Base-by-base conservation (phyloP, 2,113 vertebrate species). In the Coreoperca whiteheadi region DNA sequence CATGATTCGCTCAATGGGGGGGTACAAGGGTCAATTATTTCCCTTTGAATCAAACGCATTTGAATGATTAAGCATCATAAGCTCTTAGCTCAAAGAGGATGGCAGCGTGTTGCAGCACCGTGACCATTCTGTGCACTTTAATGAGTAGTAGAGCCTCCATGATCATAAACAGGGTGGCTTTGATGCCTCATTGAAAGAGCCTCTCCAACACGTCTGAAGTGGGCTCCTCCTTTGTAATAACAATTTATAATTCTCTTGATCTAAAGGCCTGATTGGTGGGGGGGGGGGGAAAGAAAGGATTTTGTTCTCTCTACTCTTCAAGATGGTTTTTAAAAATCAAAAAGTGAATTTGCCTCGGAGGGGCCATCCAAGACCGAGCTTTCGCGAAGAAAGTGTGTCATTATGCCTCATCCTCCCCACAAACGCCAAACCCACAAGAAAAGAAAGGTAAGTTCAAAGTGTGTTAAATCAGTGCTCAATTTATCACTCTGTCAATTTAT, bases 241-340 rank as follows among this genome's bases (percentile, higher is more conserved):
- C 95, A 95, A 96, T 96, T 96, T 96, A 95, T 95, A 95, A 95
- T 96, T 96, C 95, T 87, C 95, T 96, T 95, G 93, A 97, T 97
- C 95, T 95, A 94, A 95, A 95, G 94, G 93, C 93, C 94, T 93
- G 93, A 96, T 96, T 94, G 92, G 94, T 92, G 93, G 91, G 95
- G 16, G 95, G 95, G 94, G 12, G 48, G 8, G 43, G 67, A 77
- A 50, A 53, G 15, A 56, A 75, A 77, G 63, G 76, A 77, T 64
- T 39, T 69, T 73, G 54, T 76, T 83, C 59, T 77, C 14, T 81
- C 61, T 84, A 14, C 65, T 83, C 74, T 83, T 86, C 43, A 65
- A 77, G 57, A 57, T 41, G 28, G 15, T 67, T 84, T 67, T 95
- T 94, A 66, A 89, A 95, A 96, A 96, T 94, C 41, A 82, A 96